Conservation (phyloP, 2,888 invertebrate species). For the Pegoplata infirma region DNA sequence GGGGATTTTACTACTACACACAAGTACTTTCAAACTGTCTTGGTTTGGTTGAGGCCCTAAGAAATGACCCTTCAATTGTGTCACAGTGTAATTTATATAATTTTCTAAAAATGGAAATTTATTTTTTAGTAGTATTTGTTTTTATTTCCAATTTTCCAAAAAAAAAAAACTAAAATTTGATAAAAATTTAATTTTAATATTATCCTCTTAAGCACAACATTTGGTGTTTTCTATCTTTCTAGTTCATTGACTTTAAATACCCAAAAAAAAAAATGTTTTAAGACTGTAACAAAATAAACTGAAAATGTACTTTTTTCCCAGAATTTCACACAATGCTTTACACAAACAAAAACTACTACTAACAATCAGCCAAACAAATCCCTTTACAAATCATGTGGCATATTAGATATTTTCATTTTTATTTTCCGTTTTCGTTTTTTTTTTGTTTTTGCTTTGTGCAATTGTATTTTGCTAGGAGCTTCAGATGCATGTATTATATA, state of each 20-base stretch:
- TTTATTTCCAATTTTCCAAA: no score
- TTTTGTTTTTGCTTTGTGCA: not conserved
- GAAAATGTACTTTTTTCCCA: constrained; percentile 20
- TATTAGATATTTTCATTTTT: not conserved
- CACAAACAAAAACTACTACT: constrained; percentile 5
- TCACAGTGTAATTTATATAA: no score
- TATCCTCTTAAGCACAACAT: constrained; percentile 32
- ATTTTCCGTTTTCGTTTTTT: not conserved
- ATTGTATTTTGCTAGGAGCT: not conserved
- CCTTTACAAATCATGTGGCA: constrained; percentile 44
- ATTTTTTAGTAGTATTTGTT: no score
- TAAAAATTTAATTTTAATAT: constrained; percentile 1
- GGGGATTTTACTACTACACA: no score
- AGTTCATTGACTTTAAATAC: constrained; percentile 47
- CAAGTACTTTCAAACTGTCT: no score
- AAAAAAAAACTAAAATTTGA: no score
- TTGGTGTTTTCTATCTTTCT: constrained; percentile 35
- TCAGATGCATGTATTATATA: not conserved
- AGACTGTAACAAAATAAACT: not conserved
- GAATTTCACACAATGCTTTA: constrained; percentile 32
- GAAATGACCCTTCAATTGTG: no score
- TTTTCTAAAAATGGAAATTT: no score
- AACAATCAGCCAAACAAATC: constrained; percentile 29
- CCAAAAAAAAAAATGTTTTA: not conserved
- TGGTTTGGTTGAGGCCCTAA: no score